A percentile compares a stretch with the other conserved stretches of the same genome.
Evolutionary conservation across 2,888 invertebrate genomes (phyloP).

Genomic region (Limnephilus marmoratus): DNA sequence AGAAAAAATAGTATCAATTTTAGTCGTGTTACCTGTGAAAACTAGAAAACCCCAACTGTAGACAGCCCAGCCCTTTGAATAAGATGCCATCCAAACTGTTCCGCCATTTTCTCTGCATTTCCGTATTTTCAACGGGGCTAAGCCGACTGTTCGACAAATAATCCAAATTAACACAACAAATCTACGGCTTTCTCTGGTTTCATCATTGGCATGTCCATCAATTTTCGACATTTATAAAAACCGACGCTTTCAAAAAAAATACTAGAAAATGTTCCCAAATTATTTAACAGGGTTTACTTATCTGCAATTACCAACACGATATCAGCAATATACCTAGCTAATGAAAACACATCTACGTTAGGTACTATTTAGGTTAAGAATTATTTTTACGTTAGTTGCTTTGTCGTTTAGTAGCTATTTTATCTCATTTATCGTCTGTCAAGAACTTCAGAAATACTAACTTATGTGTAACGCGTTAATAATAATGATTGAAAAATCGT

Average conservation of each 20-base stretch:
- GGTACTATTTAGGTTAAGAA: too few relatives aligned
- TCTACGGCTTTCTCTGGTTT: constrained; percentile 11
- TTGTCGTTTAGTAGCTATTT: too few relatives aligned
- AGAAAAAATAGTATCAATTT: background rate
- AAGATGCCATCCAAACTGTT: constrained; percentile 12
- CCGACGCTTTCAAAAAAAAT: background rate
- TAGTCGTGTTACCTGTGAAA: constrained; percentile 2
- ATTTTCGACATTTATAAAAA: background rate
- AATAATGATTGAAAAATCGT: too few relatives aligned
- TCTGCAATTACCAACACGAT: too few relatives aligned
- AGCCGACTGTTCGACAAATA: constrained; percentile 1
- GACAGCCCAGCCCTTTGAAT: background rate
- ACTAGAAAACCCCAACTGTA: background rate
- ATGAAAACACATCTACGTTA: too few relatives aligned
- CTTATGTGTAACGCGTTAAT: too few relatives aligned
- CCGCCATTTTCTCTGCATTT: background rate
- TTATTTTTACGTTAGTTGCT: too few relatives aligned
- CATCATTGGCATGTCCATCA: background rate
- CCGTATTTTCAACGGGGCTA: background rate
- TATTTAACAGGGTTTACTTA: too few relatives aligned
- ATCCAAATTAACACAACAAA: constrained; percentile 7
- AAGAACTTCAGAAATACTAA: too few relatives aligned
- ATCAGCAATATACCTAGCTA: too few relatives aligned
- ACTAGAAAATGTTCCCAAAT: too few relatives aligned
- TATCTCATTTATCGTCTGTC: too few relatives aligned